Evolutionary conservation across 2,888 invertebrate species (phyloP), one percentile per base, ranked within the genome.

Genomic region (Drosophila kanekoi): DNA sequence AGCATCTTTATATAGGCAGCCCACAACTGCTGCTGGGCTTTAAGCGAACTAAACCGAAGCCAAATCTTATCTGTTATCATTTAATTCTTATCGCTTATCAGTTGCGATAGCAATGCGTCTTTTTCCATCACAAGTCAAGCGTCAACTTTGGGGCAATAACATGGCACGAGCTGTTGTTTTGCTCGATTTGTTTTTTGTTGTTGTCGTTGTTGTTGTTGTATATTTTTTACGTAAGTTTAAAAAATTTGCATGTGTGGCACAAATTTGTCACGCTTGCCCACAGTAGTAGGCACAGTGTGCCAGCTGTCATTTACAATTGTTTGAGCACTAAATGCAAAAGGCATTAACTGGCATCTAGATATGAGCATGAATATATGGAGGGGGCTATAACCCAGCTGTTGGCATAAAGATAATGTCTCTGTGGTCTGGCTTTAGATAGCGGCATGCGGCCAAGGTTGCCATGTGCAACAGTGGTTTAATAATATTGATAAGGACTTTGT

Each of bases 191-290:
- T n/a, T 38, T 65, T 18, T 16, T 48, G 37, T 23, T 43, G 40
- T 44, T 18, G 18, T 18, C 3, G 3, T 18, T 18, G 18, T 18
- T 18, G 18, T 18, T 43, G 63, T 44, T 49, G 49, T 53, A 28
- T 60, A 68, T 54, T 56, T 37, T 54, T 66, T 69, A 76, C 70
- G 76, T 74, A 70, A 76, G 72, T 33, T 38, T 40, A 40, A 41
- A 37, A 69, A 81, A 84, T 84, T 81, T 83, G 82, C 85, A 79
- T 81, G 64, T 76, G 56, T 68, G 64, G 48, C 78, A 74, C 71
- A 67, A 65, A 67, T 81, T 69, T 71, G 43, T 83, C 72, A 65
- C 66, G 81, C 43, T 59, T 58, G 41, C 14, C 54, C 72, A 53
- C 48, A 47, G 61, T 61, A 18, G 18, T 18, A 18, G 43, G n/a